Percentiles rank a stretch among this genome's conserved stretches.
Evolutionary conservation across 2,113 vertebrate species (phyloP).

Genomic region (Cinclus mexicanus): DNA sequence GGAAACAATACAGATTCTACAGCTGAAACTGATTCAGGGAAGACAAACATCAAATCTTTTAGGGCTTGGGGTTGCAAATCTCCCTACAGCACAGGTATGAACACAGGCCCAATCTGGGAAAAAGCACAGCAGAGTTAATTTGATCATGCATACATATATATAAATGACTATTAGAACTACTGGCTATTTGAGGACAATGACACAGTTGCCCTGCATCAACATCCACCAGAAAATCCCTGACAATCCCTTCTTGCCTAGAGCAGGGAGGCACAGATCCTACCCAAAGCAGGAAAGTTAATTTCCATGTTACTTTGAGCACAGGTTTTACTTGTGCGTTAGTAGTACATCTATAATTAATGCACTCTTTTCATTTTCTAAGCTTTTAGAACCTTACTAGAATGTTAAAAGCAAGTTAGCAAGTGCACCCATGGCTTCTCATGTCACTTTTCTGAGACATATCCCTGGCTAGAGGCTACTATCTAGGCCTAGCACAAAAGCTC

Average conservation of each 20-base stretch:
- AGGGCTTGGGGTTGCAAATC: not conserved
- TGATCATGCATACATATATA: not conserved
- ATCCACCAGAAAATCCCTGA: not conserved
- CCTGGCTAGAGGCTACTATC: not conserved
- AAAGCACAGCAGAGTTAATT: not conserved
- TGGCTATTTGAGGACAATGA: not conserved
- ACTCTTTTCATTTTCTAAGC: not conserved
- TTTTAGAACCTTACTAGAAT: not conserved
- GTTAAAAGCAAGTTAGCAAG: not conserved
- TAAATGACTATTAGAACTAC: no score
- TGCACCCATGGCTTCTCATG: not conserved
- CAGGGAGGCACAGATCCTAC: not conserved
- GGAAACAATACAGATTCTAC: not conserved
- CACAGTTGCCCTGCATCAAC: not conserved
- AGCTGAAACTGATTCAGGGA: not conserved
- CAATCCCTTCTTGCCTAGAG: not conserved
- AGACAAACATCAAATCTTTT: not conserved
- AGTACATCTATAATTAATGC: not conserved
- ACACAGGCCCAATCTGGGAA: not conserved
- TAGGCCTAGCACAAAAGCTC: not conserved
- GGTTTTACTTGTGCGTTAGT: not conserved
- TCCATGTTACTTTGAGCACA: not conserved
- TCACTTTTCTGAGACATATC: not conserved
- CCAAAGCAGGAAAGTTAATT: not conserved
- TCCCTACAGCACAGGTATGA: fast-evolving